Evolutionary conservation across 1,140 invertebrate genomes (phyloP).

Genomic region (Brachionus angularis): DNA sequence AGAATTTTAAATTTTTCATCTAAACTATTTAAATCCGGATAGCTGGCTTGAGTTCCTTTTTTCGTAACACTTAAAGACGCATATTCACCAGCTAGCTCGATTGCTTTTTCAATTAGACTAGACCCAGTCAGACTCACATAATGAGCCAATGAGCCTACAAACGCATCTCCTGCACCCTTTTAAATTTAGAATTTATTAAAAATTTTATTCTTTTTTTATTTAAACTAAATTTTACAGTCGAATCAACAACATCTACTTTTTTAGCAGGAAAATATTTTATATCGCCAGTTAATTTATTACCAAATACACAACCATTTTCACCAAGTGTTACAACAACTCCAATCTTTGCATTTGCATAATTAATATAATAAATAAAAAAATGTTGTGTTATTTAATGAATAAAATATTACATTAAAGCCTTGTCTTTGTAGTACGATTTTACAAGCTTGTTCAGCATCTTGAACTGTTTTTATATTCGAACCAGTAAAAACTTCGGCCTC

Average conservation of each 20-base stretch:
- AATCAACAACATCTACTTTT: constrained; percentile 37
- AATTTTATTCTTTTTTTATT: neutral
- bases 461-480: neutral
- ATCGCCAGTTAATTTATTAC: constrained; percentile 25
- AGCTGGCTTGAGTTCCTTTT: constrained; percentile 79
- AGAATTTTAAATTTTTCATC: neutral
- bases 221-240: neutral
- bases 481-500: constrained; percentile 41
- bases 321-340: constrained; percentile 41
- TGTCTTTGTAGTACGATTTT: constrained; percentile 9
- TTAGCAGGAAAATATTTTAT: constrained; percentile 5
- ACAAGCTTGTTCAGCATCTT: constrained; percentile 21
- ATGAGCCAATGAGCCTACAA: constrained; percentile 80
- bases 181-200: neutral
- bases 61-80: constrained; percentile 72
- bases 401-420: too few species aligned
- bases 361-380: too few species aligned
- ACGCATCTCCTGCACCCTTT: constrained; percentile 79
- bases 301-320: constrained; percentile 35
- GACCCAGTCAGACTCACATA: constrained; percentile 65
- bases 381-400: too few species aligned
- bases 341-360: too few species aligned
- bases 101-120: constrained; percentile 63
- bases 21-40: constrained; percentile 63
- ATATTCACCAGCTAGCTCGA: constrained; percentile 69